Conservation (phyloP, 2,888 invertebrate species). For the Drosophila birchii region DNA sequence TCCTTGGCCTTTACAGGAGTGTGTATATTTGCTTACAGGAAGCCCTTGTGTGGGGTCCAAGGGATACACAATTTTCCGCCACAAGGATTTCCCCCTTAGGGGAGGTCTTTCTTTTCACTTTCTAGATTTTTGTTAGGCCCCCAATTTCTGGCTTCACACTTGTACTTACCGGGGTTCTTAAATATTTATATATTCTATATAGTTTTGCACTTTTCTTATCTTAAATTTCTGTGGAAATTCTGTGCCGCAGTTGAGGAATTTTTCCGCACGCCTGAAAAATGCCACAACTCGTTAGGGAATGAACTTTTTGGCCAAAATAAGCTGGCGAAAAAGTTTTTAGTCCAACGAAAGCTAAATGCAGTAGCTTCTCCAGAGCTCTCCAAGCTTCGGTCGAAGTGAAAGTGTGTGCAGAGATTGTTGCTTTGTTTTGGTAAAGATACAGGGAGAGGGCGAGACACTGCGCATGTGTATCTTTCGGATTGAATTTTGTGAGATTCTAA, state of each 20-base stretch:
- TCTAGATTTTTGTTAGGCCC: not conserved
- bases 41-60: constrained; percentile 25
- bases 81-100: constrained; percentile 34
- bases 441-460: constrained; percentile 27
- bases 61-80: constrained; percentile 73
- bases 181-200: constrained; percentile 2
- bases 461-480: constrained; percentile 56
- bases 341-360: constrained; percentile 25
- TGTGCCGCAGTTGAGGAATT: constrained; percentile 38
- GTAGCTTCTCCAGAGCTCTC: not conserved
- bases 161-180: constrained; percentile 23
- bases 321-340: constrained; percentile 42
- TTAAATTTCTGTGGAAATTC: constrained; percentile 24
- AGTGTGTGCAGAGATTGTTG: constrained; percentile 74
- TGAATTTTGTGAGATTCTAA: constrained; percentile 21
- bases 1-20: constrained; percentile 24
- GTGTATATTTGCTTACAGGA: constrained; percentile 47
- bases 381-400: constrained; percentile 56
- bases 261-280: constrained; percentile 69
- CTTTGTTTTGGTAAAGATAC: constrained; percentile 62
- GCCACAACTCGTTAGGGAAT: constrained; percentile 66
- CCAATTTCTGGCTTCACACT: not conserved
- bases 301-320: constrained; percentile 64
- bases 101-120: not conserved
- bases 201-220: not conserved